Base-by-base conservation (phyloP, 2,797 vertebrate species). In the Falco columbarius region DNA sequence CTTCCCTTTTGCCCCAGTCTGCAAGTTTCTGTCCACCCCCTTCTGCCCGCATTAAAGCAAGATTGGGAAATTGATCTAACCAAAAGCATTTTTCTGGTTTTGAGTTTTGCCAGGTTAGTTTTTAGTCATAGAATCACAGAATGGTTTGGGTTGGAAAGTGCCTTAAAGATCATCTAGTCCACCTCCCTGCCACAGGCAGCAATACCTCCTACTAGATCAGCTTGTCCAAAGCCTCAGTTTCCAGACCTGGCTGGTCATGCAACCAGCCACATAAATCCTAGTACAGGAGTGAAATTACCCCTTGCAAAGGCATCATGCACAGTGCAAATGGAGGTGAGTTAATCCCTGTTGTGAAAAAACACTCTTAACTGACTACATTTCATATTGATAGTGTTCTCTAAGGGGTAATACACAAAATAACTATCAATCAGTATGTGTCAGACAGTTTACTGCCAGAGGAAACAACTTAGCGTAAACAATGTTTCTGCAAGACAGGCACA, bases 381-480 rank as follows among this genome's bases (percentile, higher is more conserved):
- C 63, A 21, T 36, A 63, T 32, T 9, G 8, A 73, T 29, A 66
- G 32, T 10, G 20, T 47, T 85, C 70, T 89, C 51, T 10, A 42
- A 72, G 30, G 42, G 32, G 12, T 38, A 80, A 58, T 74, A 55
- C 38, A 66, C 46, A 72, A 84, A 89, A 81, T 59, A 84, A 49
- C 66, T 59, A 81, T 81, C 81, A 71, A 77, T 95, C 89, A 76
- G 36, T 29, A n/a, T 32, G 32, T 67, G 65, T 67, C 63, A 85
- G 68, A 56, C 30, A 85, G 75, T 75, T 93, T 82, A 71, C 89
- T 85, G 74, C 63, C 63, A 89, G 63, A 85, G 63, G 74, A 93
- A 87, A 82, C 52, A 85, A 80, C 10, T 62, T 90, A 76, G 24
- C 0, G 0, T 91, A 91, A 91, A 82, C 67, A 87, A 29, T 27